Evolutionary conservation across 1,140 invertebrate species (phyloP).

Genomic region (Drosophila murphyi): DNA sequence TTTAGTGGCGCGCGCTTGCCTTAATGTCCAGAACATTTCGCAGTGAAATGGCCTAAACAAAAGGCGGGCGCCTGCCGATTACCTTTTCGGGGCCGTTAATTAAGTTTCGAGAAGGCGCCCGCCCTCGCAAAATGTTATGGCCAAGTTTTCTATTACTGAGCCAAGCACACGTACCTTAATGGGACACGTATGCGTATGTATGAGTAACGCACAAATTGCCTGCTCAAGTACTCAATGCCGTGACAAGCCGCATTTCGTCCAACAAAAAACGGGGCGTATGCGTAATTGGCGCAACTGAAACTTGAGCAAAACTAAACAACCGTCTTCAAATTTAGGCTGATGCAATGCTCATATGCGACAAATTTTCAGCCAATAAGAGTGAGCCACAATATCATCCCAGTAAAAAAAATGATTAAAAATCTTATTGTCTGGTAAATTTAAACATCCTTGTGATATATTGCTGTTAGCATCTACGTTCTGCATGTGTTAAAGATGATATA

Average conservation of each 20-base stretch:
- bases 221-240: conserved; percentile 40
- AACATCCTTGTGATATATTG: no score
- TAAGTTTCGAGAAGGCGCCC: conserved; percentile 63
- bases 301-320: conserved; percentile 27
- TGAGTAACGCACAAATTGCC: conserved; percentile 71
- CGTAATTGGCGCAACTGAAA: conserved; percentile 45
- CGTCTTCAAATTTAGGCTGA: conserved; percentile 25
- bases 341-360: conserved; percentile 33
- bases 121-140: conserved; percentile 67
- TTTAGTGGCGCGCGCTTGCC: conserved; percentile 19
- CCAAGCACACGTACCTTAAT: conserved; percentile 63
- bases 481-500: no score
- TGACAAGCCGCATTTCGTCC: conserved; percentile 34
- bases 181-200: conserved; percentile 81
- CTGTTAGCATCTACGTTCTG: no score
- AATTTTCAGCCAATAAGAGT: conserved; percentile 31
- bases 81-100: conserved; percentile 76
- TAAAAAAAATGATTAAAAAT: background rate
- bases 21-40: conserved; percentile 62
- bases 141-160: conserved; percentile 78
- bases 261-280: conserved; percentile 43
- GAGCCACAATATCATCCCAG: background rate
- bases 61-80: conserved; percentile 55
- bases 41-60: conserved; percentile 73
- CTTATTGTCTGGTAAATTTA: no score